Conservation (phyloP, 2,113 vertebrate genomes). For the Corydoras sp. region DNA sequence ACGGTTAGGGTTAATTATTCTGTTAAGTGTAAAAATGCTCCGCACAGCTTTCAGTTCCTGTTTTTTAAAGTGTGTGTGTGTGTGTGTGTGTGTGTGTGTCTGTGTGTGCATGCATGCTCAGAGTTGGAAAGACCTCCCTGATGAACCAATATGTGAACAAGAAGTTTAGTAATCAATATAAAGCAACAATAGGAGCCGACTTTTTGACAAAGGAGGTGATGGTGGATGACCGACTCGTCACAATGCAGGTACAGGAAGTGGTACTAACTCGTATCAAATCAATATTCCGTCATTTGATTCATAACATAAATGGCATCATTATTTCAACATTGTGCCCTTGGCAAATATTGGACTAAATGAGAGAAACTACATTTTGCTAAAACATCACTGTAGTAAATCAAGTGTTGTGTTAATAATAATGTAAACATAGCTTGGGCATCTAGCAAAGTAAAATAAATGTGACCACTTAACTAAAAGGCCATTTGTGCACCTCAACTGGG, state of each 20-base stretch:
- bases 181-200: constrained; percentile 97
- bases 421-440: no score
- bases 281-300: no score
- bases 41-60: constrained; percentile 19
- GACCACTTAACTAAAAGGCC: no score
- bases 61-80: background rate
- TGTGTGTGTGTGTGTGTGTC: constrained; percentile 3
- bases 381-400: no score
- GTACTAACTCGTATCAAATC: background rate
- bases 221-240: constrained; percentile 97
- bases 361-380: no score
- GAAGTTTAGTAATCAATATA: constrained; percentile 99
- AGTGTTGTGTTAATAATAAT: no score
- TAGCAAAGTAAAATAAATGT: no score
- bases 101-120: constrained; percentile 47
- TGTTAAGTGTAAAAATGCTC: background rate
- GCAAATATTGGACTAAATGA: no score
- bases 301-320: no score
- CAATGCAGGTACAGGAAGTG: constrained; percentile 84
- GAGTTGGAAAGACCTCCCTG: constrained; percentile 95
- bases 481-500: no score
- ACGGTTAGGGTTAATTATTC: no score
- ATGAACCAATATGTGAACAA: constrained; percentile 99
- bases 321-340: no score
- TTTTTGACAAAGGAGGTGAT: constrained; percentile 99